Evolutionary conservation across 2,113 vertebrate genomes (phyloP).

Genomic region (Hippocampus zosterae): DNA sequence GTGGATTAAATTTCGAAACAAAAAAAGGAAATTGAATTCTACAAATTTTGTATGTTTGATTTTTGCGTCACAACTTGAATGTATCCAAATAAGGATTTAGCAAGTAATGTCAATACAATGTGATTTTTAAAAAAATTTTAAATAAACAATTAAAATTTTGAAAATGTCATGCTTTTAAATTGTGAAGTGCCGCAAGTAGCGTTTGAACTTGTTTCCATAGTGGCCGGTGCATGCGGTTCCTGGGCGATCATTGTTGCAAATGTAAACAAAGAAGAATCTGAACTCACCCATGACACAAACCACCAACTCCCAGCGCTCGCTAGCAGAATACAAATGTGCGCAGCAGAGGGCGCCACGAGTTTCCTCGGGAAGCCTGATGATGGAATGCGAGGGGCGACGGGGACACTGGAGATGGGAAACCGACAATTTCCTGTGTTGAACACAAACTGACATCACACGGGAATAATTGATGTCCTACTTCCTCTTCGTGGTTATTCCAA

Average conservation of each 20-base stretch:
- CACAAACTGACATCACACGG: not conserved
- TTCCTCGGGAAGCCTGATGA: conserved; percentile 2
- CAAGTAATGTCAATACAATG: no score
- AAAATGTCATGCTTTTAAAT: not conserved
- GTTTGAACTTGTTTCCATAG: not conserved
- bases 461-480: not conserved
- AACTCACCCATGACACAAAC: not conserved
- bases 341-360: conserved; percentile 53
- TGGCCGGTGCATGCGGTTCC: not conserved
- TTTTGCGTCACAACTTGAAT: no score
- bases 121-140: no score
- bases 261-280: not conserved
- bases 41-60: no score
- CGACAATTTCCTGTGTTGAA: not conserved
- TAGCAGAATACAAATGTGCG: not conserved
- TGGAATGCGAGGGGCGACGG: conserved; percentile 26
- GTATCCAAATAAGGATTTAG: no score
- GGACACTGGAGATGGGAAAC: conserved; percentile 5
- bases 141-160: not conserved
- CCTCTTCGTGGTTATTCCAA: not conserved
- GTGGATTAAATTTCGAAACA: no score
- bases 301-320: not conserved
- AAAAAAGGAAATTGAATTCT: no score
- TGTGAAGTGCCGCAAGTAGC: not conserved
- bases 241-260: not conserved